Conservation (phyloP, 1,140 invertebrate genomes). For the Bombus superbus region DNA sequence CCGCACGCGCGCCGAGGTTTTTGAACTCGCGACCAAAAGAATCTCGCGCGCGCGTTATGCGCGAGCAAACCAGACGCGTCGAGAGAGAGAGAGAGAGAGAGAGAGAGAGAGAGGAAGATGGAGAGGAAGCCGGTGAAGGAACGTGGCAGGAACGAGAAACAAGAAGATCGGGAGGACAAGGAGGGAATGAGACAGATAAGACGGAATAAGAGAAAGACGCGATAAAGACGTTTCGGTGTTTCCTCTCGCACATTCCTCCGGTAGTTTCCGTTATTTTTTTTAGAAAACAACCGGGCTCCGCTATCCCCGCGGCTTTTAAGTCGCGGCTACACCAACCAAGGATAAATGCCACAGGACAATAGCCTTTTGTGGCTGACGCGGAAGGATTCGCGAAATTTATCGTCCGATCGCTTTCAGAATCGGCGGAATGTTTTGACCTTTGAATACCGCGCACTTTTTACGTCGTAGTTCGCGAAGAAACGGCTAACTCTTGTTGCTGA, state of each 20-base stretch:
- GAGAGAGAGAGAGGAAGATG: conserved; percentile 28
- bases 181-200: not conserved
- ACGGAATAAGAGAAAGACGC: not conserved
- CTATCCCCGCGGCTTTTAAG: conserved; percentile 36
- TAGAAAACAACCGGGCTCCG: conserved; percentile 45
- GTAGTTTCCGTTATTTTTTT: conserved; percentile 64
- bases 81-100: conserved; percentile 2
- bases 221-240: conserved; percentile 61
- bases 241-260: conserved; percentile 43
- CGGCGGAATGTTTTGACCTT: too few relatives aligned
- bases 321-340: not conserved
- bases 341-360: conserved; percentile 52
- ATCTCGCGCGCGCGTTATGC: conserved; percentile 60
- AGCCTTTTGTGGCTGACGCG: conserved; percentile 28
- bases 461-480: too few relatives aligned
- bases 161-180: not conserved
- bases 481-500: too few relatives aligned
- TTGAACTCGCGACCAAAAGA: conserved; percentile 61
- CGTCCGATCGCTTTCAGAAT: not conserved
- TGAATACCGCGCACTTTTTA: too few relatives aligned
- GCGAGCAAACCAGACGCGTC: conserved; percentile 28
- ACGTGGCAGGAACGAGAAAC: conserved; percentile 37
- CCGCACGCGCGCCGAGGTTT: conserved; percentile 63
- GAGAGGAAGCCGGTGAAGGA: conserved; percentile 28
- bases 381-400: conserved; percentile 41